Conservation (phyloP, 2,888 invertebrate genomes). For the Synergus gifuensis region DNA sequence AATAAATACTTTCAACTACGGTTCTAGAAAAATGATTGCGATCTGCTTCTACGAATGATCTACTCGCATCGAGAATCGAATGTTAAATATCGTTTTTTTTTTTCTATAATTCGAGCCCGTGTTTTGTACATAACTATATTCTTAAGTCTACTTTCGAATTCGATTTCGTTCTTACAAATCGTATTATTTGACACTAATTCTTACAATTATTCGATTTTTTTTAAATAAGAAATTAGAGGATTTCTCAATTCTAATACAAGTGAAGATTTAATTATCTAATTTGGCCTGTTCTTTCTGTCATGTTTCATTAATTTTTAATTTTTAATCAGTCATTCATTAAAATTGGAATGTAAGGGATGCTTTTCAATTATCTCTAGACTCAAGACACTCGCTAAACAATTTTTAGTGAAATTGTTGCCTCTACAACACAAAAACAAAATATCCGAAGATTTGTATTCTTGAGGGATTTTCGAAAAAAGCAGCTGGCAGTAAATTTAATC, state of each 20-base stretch:
- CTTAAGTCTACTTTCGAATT: conserved; percentile 31
- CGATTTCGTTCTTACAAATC: conserved; percentile 15
- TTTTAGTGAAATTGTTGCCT: not conserved
- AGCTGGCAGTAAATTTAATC: not conserved
- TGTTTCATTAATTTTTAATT: conserved; percentile 11
- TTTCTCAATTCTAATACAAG: not conserved
- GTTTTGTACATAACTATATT: conserved; percentile 37
- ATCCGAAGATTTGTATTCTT: not conserved
- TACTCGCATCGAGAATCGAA: conserved; percentile 15
- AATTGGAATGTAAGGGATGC: conserved; percentile 37
- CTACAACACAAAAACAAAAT: not conserved
- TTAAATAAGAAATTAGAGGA: not conserved
- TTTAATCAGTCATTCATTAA: conserved; percentile 37
- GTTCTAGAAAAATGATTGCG: conserved; percentile 66
- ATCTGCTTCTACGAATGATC: conserved; percentile 53
- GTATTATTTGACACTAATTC: not conserved
- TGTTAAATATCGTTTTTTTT: conserved; percentile 56
- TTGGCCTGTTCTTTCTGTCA: conserved; percentile 24
- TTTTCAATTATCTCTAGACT: conserved; percentile 18
- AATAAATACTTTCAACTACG: conserved; percentile 67
- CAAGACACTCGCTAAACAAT: conserved; percentile 19
- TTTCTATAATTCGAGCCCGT: conserved; percentile 46
- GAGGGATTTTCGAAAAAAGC: not conserved
- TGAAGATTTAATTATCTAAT: not conserved
- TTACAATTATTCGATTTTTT: not conserved